Evolutionary conservation across 2,888 invertebrate genomes (phyloP), one percentile per base, ranked within the genome.

Genomic region (Pediacus dermestoides): DNA sequence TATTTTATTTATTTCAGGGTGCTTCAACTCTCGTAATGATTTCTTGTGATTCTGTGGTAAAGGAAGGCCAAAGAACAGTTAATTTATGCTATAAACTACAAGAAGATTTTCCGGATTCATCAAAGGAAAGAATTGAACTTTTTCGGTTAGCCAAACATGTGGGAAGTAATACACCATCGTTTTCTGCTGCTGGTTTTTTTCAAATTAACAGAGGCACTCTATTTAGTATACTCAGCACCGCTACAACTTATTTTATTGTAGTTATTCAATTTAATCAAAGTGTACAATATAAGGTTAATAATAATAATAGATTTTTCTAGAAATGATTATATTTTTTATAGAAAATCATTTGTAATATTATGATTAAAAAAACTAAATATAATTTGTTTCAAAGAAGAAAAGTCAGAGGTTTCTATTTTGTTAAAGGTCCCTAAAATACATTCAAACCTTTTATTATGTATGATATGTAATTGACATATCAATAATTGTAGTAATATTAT

Each of bases 161-260:
- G 6, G 10, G 7, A 15, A 9, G 16, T n/a, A 16, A 31, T n/a
- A 3, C 18, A 7, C 16, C 31, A 3, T 6, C 6, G 16, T 31
- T 31, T 31, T 16, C 31, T 16, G 31, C 31, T 4, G 31, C 31
- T 15, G 31, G 31, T 4, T 31, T 31, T 31, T 31, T 31, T 16
- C 16, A 31, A 16, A 31, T 31, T 31, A 31, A 31, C 16, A 15
- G 13, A 15, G 16, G 4, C 10, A 31, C 16, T 4, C 9, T 31
- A n/a, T 31, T 31, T 14, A 16, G 31, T 16, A 2, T 31, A 8
- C 4, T 31, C 8, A 16, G 31, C 13, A 12, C 31, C 4, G 15
- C 31, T 3, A 31, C 31, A 3, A 31, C 31, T 31, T 31, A 31
- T 14, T 31, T 31, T 14, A 31, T 31, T 31, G 31, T 31, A 8